A percentile compares a stretch with the other conserved stretches of the same genome.
Conservation (phyloP, 2,113 vertebrate genomes). For the Ranitomeya imitator region DNA sequence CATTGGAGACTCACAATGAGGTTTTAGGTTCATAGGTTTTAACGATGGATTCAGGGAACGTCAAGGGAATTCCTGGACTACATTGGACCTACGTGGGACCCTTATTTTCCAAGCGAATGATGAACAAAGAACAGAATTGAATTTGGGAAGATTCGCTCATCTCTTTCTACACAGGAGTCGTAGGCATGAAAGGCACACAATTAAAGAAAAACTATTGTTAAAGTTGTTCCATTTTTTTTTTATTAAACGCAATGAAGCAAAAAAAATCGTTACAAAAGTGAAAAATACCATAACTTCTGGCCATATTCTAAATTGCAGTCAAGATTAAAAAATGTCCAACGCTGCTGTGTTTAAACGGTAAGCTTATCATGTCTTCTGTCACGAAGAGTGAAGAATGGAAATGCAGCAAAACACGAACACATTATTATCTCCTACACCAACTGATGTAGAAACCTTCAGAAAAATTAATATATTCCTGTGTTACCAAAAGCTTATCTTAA, state of each 20-base stretch:
- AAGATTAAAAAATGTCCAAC: not conserved
- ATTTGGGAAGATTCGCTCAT: too few relatives aligned
- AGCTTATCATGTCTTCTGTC: not conserved
- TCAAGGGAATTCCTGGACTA: too few relatives aligned
- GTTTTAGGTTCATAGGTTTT: too few relatives aligned
- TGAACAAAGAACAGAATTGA: too few relatives aligned
- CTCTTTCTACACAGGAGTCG: not conserved
- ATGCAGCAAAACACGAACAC: not conserved
- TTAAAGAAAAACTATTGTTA: not conserved
- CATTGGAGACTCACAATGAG: too few relatives aligned
- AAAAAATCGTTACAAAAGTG: not conserved
- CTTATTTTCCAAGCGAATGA: too few relatives aligned
- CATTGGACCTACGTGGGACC: too few relatives aligned
- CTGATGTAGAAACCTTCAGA: not conserved
- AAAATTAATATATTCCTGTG: not conserved
- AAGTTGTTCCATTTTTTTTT: not conserved
- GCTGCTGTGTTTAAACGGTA: not conserved
- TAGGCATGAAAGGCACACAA: not conserved
- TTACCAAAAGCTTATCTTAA: not conserved
- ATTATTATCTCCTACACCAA: not conserved
- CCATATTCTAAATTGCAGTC: not conserved
- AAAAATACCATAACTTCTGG: not conserved
- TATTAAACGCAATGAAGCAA: not conserved
- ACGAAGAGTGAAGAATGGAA: not conserved
- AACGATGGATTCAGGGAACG: too few relatives aligned